Base-by-base conservation (phyloP, 2,113 vertebrate species). In the Trematocara marginatum region DNA sequence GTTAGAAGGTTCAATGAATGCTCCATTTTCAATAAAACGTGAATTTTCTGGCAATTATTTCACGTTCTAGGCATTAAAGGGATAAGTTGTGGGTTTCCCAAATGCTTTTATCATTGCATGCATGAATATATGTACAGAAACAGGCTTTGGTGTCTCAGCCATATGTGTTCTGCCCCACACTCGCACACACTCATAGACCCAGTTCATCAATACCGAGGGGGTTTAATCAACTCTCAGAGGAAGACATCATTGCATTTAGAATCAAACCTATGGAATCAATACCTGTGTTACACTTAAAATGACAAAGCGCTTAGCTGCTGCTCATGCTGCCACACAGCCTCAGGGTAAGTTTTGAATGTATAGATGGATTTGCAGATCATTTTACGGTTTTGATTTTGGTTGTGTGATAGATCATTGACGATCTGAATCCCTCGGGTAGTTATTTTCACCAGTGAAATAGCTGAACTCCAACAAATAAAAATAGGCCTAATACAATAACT, bases 261-360 rank as follows among this genome's bases (percentile, higher is more conserved):
- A 95, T 95, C 95, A 96, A 96, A 96, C 94, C 92, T 95, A 95
- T 95, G 91, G 85, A 95, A 96, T 96, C 96, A 92, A 96, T 96
- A 96, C 84, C 89, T 90, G 83, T 91, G 90, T 95, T 94, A 94
- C 88, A 91, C 93, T 96, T 95, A 95, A 95, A 95, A 95, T 94
- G 95, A 96, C 95, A 95, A 94, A 94, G 91, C 86, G 92, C 92
- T 94, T 86, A 89, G 91, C 89, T 40, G 61, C 76, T 87, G 85
- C 92, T 90, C 90, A 86, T 61, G 87, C 91, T 82, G 81, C 74
- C 92, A 85, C 84, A 88, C 81, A 82, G 90, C 92, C 92, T 64
- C 76, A 51, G 93, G 94, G 87, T 90, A 56, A 83, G 76, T 88
- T 91, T 80, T 86, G 82, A 93, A 83, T 86, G 84, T 86, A 92